A percentile compares a stretch with the other conserved stretches of the same genome.
Conservation (phyloP, 1,140 invertebrate species). For the Ridgeia piscesae region DNA sequence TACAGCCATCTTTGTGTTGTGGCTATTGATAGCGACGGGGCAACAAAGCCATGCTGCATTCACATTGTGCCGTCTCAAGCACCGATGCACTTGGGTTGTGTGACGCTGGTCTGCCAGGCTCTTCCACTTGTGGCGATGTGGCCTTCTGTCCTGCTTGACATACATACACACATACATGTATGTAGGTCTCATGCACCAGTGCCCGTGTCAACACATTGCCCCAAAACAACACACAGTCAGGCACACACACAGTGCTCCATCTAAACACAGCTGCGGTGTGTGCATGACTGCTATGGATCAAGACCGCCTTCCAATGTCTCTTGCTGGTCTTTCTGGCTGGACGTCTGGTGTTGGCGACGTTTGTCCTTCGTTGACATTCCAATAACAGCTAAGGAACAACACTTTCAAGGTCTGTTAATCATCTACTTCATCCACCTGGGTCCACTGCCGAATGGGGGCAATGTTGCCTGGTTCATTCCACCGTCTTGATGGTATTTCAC, state of each 20-base stretch:
- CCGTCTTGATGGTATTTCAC: no score
- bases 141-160: background rate
- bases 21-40: background rate
- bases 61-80: background rate
- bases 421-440: no score
- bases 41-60: background rate
- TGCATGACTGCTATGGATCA: background rate
- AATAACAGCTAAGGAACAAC: background rate
- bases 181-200: background rate
- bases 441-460: no score
- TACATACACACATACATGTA: background rate
- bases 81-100: background rate
- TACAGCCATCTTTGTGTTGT: background rate
- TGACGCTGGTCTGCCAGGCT: background rate
- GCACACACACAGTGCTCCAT: no score
- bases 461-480: no score
- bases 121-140: background rate
- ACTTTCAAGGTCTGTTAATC: no score
- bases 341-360: background rate
- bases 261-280: no score
- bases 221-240: background rate
- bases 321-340: background rate
- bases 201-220: background rate
- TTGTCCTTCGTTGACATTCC: background rate
- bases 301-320: background rate